Evolutionary conservation across 53 echinoderm and acorn worm genomes (phyloP).

Genomic region (Henricia sp.): DNA sequence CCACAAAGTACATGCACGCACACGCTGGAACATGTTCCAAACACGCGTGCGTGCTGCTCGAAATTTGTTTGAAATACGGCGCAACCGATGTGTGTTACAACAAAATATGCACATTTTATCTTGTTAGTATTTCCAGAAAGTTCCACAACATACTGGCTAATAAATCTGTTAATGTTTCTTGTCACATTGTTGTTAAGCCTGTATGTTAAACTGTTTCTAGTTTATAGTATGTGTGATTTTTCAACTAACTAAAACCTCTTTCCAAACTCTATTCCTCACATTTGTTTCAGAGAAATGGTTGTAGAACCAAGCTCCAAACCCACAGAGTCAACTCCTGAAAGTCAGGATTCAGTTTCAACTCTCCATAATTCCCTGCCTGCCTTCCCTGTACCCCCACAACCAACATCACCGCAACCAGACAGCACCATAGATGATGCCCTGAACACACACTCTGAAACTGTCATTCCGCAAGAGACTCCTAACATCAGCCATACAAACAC

Average conservation of each 20-base stretch:
- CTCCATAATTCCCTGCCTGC: conserved; percentile 55
- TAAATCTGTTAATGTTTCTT: no score
- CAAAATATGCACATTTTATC: no score
- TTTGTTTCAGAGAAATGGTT: conserved; percentile 31
- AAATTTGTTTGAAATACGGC: no score
- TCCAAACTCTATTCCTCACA: not conserved
- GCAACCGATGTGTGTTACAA: no score
- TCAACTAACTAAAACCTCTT: no score
- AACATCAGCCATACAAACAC: conserved; percentile 14
- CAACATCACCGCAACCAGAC: conserved; percentile 45
- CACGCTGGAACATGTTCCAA: no score
- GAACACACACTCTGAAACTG: not conserved
- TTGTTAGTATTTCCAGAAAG: no score
- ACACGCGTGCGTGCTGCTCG: no score
- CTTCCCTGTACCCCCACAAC: conserved; percentile 45
- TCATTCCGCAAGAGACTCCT: not conserved
- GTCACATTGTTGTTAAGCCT: no score
- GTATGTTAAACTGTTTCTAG: no score
- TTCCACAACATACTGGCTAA: no score
- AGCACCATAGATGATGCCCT: conserved; percentile 44
- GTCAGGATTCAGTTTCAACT: conserved; percentile 26
- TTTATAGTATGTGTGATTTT: not conserved
- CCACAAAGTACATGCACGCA: no score
- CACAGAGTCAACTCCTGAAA: conserved; percentile 15
- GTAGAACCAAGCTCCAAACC: conserved; percentile 22